Percentiles rank a stretch among this genome's conserved stretches.
These are phyloP conservation scores for Lasioglossum baleicum DNA, from an alignment of 1,140 invertebrate genomes.

Conservation along the genomic window DNA sequence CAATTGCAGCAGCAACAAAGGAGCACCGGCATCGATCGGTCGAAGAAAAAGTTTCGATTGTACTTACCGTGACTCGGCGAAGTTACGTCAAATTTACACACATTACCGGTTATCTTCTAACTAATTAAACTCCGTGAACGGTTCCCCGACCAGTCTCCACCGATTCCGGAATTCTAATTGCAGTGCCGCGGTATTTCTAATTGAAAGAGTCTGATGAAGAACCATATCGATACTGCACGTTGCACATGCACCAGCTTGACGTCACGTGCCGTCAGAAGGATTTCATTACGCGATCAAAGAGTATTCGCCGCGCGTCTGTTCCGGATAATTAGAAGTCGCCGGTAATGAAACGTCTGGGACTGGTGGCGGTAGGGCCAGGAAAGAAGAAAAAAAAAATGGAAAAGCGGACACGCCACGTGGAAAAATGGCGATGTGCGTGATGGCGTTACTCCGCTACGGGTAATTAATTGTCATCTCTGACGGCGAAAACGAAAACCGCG, in stretches of 20 bases:
- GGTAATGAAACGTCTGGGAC: slow-evolving; percentile 18
- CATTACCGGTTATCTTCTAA: too few species aligned
- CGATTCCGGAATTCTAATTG: not conserved
- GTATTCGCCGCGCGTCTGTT: slow-evolving; percentile 11
- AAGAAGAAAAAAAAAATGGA: not conserved
- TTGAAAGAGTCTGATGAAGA: not conserved
- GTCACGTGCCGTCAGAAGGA: not conserved
- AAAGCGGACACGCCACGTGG: not conserved
- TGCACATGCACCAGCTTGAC: not conserved
- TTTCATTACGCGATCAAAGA: slow-evolving; percentile 4
- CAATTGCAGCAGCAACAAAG: too few species aligned
- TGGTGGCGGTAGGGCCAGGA: too few species aligned
- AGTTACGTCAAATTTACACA: not conserved
- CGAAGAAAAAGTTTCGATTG: too few species aligned
- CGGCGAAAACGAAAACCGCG: slow-evolving; percentile 4
- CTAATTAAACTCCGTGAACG: too few species aligned
- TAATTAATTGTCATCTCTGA: slow-evolving; percentile 56
- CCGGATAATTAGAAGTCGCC: slow-evolving; percentile 27
- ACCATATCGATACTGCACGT: not conserved
- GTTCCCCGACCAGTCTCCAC: not conserved
- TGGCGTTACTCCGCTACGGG: slow-evolving; percentile 42
- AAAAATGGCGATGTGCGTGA: slow-evolving; percentile 22
- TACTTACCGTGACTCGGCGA: too few species aligned
- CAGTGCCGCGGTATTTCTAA: not conserved
- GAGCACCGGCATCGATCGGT: too few species aligned